phyloP scores from a whole-genome alignment of 2,888 invertebrate species.

The Mesorhabditis spiculigera region DNA sequence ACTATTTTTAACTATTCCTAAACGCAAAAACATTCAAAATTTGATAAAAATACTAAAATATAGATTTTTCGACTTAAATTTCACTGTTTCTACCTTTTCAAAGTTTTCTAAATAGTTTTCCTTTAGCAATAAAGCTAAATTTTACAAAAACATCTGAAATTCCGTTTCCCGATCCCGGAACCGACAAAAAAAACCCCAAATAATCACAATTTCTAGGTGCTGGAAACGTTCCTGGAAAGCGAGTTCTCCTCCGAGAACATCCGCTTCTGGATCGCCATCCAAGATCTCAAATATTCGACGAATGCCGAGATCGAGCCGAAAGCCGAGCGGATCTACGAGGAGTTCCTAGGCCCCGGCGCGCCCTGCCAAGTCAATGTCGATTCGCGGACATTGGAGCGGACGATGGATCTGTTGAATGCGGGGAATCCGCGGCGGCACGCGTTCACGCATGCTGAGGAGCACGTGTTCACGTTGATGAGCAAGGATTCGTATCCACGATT shows the following conservation, averaged over 20 bases:
- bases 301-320: conserved; percentile 69
- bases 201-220: conserved; percentile 60
- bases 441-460: conserved; percentile 62
- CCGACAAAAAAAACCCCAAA: not conserved
- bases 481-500: conserved; percentile 98
- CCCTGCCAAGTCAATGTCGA: conserved; percentile 85
- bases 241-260: conserved; percentile 99
- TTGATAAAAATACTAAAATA: too few species aligned
- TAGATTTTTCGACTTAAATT: too few species aligned
- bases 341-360: conserved; percentile 54
- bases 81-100: too few species aligned
- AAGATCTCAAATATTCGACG: conserved; percentile 81
- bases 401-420: conserved; percentile 62
- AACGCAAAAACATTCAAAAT: not conserved
- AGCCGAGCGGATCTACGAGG: conserved; percentile 51
- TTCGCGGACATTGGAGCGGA: conserved; percentile 84
- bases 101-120: too few species aligned
- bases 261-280: conserved; percentile 91
- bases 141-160: not conserved
- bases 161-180: not conserved
- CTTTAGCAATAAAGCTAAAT: too few species aligned
- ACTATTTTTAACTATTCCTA: too few species aligned
- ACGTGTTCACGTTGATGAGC: conserved; percentile 90
- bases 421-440: conserved; percentile 63
- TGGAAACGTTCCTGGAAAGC: conserved; percentile 87